These are phyloP conservation scores for Caenorhabditis virilis DNA, from an alignment of 2,888 invertebrate genomes.

Conservation along the genomic window DNA sequence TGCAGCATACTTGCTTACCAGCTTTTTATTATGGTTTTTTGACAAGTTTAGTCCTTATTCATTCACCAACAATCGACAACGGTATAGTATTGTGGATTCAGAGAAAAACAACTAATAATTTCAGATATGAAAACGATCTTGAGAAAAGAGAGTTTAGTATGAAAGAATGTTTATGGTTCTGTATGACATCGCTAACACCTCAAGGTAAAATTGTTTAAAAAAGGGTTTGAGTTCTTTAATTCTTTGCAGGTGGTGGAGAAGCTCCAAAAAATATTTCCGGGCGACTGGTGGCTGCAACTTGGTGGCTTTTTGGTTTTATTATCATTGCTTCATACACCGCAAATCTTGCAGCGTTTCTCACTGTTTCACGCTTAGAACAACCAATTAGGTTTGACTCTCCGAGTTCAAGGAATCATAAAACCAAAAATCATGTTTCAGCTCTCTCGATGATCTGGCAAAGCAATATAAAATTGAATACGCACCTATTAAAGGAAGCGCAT, in stretches of 20 bases:
- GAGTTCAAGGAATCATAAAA: not conserved
- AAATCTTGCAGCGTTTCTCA: constrained; percentile 93
- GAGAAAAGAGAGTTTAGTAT: constrained; percentile 87
- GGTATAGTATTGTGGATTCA: constrained; percentile 12
- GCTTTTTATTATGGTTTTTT: constrained; percentile 91
- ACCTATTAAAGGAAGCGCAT: constrained; percentile 83
- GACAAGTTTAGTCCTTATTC: constrained; percentile 97
- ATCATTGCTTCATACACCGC: constrained; percentile 98
- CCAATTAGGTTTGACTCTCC: constrained; percentile 59
- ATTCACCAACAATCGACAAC: constrained; percentile 80
- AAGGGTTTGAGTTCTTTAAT: not conserved
- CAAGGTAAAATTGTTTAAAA: constrained; percentile 71
- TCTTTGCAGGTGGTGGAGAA: constrained; percentile 81
- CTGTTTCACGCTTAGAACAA: constrained; percentile 73
- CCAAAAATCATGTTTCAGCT: constrained; percentile 58
- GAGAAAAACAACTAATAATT: constrained; percentile 1
- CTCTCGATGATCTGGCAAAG: constrained; percentile 87
- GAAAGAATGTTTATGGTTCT: constrained; percentile 97
- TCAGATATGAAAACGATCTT: constrained; percentile 74
- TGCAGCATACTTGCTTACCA: constrained; percentile 91
- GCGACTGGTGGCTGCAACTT: constrained; percentile 87
- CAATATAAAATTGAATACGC: constrained; percentile 96
- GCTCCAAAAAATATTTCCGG: constrained; percentile 95
- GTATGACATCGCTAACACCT: constrained; percentile 96
- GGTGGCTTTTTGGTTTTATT: constrained; percentile 97